Evolutionary conservation across 92 coral and sea anemone genomes (phyloP), one percentile per base, ranked within the genome.

Genomic region (Anthopleura xanthogrammica): DNA sequence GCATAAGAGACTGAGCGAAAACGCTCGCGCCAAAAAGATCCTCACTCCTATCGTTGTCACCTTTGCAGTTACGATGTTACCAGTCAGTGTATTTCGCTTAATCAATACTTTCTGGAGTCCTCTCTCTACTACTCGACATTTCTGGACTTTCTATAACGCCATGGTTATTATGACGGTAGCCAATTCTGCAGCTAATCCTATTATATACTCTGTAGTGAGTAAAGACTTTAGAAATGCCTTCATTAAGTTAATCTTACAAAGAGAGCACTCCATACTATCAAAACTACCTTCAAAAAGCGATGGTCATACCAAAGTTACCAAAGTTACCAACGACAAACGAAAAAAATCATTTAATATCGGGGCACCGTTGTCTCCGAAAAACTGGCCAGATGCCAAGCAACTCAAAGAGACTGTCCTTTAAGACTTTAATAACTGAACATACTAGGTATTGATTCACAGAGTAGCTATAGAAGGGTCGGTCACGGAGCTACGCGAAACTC

Each of bases 151-250:
- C 74, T 85, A 90, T 62, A 87, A 90, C 62, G 80, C 86, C 10
- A 78, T 90, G 55, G 87, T 87, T 0, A 43, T 92, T 24, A 81
- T 85, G 29, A 74, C 89, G 12, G 80, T 80, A 39, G 79, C 86
- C 1, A 92, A 92, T 75, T 90, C 95, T 6, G 88, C 93, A 7
- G 77, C 83, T 36, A 92, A 92, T 29, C 95, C 95, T 14, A 14
- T 92, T 5, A 84, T 92, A 52, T 92, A 92, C 71, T 87, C 90
- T 23, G 66, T 92, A 13, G 93, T 87, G 39, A 92, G 95, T 77
- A 80, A 77, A 42, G 95, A 92, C 14, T 92, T 92, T 74, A 83
- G 95, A 22, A 90, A 76, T 11, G 95, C 90, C 41, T 90, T 92
- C 54, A 60, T 46, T 24, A 58, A 62, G n/a, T 55, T 88, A 56